Conservation (phyloP, 2,797 vertebrate species). For the Sebastes jordani region DNA sequence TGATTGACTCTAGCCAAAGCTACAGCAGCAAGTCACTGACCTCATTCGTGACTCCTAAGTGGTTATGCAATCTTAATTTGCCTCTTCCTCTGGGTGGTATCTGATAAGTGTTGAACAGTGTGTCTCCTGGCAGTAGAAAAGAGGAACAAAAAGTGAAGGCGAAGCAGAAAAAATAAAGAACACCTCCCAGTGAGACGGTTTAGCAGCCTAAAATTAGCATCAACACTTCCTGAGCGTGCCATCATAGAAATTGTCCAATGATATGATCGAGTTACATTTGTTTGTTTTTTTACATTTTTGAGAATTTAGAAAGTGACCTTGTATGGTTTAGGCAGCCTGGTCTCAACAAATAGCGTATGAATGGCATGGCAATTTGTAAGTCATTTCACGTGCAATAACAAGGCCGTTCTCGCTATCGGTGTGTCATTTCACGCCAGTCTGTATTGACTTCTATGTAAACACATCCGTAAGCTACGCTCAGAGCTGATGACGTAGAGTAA, state of each 20-base stretch:
- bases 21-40: slow-evolving; percentile 34
- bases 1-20: slow-evolving; percentile 27
- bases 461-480: no score
- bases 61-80: slow-evolving; percentile 60
- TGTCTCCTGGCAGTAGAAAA: slow-evolving; percentile 57
- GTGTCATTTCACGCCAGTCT: no score
- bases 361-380: no score
- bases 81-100: slow-evolving; percentile 57
- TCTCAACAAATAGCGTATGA: no score
- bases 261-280: not conserved
- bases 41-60: slow-evolving; percentile 14
- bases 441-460: no score
- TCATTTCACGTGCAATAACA: no score
- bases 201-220: slow-evolving; percentile 33
- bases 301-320: not conserved
- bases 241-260: not conserved
- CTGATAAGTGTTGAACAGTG: slow-evolving; percentile 55
- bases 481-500: no score
- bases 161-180: slow-evolving; percentile 46
- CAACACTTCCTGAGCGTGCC: slow-evolving; percentile 40
- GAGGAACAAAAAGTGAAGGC: slow-evolving; percentile 59
- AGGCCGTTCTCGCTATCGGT: no score
- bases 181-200: slow-evolving; percentile 8
- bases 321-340: no score
- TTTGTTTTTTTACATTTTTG: not conserved